Evolutionary conservation across 2,888 invertebrate genomes (phyloP).

Genomic region (Sinohyriopsis cumingii): DNA sequence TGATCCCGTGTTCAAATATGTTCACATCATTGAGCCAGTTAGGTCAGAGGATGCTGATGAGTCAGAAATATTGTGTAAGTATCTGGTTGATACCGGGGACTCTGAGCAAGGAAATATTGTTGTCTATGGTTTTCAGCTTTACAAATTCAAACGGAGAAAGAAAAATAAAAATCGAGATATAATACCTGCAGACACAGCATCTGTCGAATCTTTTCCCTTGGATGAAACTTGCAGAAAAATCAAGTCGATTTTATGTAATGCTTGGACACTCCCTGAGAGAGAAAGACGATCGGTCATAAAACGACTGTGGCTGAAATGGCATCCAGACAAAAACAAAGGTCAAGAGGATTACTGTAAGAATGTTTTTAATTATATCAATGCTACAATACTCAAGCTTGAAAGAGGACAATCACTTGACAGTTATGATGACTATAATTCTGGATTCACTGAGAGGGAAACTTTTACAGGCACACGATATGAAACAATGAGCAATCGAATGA

Average conservation of each 20-base stretch:
- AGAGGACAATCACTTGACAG: slow-evolving; percentile 7
- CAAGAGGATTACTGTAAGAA: slow-evolving; percentile 12
- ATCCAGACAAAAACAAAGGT: slow-evolving; percentile 23
- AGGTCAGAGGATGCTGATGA: neutral
- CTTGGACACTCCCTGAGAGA: slow-evolving; percentile 11
- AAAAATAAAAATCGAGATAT: too few species aligned
- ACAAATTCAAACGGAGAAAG: slow-evolving; percentile 4
- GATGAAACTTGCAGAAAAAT: too few species aligned
- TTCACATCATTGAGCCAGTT: slow-evolving; percentile 12
- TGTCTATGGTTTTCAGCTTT: slow-evolving; percentile 1
- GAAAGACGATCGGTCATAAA: slow-evolving; percentile 12
- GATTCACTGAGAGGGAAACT: too few species aligned
- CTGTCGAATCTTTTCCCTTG: too few species aligned
- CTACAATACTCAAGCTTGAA: slow-evolving; percentile 9
- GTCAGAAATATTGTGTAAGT: neutral
- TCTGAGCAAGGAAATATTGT: too few species aligned
- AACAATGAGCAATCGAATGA: too few species aligned
- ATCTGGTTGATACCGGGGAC: too few species aligned
- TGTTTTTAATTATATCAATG: slow-evolving; percentile 20
- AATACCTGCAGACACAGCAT: too few species aligned
- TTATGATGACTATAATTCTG: slow-evolving; percentile 1
- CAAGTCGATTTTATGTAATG: slow-evolving; percentile 1
- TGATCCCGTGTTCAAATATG: slow-evolving; percentile 22
- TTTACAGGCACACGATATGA: too few species aligned
- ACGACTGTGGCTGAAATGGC: slow-evolving; percentile 16